phyloP scores from a whole-genome alignment of 2,797 vertebrate species.

The Acanthurus tractus region DNA sequence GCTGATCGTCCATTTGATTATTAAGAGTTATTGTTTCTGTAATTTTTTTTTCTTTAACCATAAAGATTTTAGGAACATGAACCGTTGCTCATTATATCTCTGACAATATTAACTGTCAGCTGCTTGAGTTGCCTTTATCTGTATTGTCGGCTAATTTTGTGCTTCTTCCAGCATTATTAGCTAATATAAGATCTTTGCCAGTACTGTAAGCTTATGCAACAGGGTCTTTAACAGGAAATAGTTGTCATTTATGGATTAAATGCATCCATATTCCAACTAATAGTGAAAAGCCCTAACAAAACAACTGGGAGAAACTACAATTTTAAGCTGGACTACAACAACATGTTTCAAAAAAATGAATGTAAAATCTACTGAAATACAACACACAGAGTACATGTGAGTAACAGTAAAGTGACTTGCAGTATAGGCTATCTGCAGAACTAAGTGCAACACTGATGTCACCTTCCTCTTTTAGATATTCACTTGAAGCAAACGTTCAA shows the following conservation, averaged over 20 bases:
- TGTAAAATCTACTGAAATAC: too few relatives aligned
- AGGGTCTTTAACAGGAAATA: not conserved
- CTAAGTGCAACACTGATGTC: not conserved
- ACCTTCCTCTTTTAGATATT: not conserved
- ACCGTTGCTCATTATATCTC: too few relatives aligned
- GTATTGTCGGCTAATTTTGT: not conserved
- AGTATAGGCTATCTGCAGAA: not conserved
- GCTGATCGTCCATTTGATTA: too few relatives aligned
- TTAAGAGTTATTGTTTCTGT: too few relatives aligned
- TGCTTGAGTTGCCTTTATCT: too few relatives aligned
- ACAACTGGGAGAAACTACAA: not conserved
- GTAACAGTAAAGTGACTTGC: not conserved
- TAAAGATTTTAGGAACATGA: too few relatives aligned
- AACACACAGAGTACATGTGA: not conserved
- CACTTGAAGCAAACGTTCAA: not conserved
- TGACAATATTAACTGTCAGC: too few relatives aligned
- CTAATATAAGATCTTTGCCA: not conserved
- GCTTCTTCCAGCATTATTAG: not conserved
- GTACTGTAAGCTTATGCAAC: not conserved
- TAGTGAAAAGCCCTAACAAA: not conserved
- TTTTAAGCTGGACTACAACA: not conserved
- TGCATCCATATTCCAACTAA: not conserved
- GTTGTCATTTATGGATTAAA: not conserved
- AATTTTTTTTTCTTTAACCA: too few relatives aligned
- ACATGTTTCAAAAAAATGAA: too few relatives aligned